Percentiles rank a stretch among this genome's conserved stretches.
Conservation (phyloP, 2,797 vertebrate genomes). For the Yasuhikotakia modesta region DNA sequence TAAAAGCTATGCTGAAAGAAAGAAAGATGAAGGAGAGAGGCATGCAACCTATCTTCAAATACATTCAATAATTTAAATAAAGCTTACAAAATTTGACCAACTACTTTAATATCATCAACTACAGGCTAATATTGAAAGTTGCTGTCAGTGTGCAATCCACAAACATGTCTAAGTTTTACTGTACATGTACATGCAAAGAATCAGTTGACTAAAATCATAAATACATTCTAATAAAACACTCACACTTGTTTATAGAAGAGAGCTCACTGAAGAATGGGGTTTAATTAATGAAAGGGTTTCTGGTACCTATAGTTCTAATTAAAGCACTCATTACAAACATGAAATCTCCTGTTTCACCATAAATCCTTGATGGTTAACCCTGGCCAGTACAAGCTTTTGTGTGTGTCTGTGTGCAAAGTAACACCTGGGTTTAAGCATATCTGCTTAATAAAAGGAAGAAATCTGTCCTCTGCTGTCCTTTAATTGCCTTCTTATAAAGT, state of each 20-base stretch:
- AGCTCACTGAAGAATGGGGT: not conserved
- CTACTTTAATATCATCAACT: too few species aligned
- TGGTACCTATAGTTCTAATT: constrained; percentile 23
- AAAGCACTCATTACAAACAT: constrained; percentile 36
- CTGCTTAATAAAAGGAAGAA: not conserved
- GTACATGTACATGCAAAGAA: not conserved
- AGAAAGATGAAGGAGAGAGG: not conserved
- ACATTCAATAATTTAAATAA: not conserved
- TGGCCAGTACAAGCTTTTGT: constrained; percentile 26
- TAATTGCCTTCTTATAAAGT: constrained; percentile 8
- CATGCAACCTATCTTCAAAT: not conserved
- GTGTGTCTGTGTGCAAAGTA: not conserved
- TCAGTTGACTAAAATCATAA: too few species aligned
- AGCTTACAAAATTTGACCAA: not conserved
- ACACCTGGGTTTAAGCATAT: not conserved
- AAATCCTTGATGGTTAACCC: constrained; percentile 45
- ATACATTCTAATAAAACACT: not conserved
- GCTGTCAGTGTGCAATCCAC: not conserved
- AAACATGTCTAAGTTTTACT: too few species aligned
- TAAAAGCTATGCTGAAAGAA: too few species aligned
- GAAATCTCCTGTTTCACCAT: constrained; percentile 30
- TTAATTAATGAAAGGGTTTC: constrained; percentile 20
- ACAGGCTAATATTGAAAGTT: too few species aligned
- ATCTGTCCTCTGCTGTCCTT: not conserved
- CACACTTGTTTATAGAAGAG: not conserved